These are phyloP conservation scores for Alectoris magna DNA, from an alignment of 2,797 vertebrate genomes.

Conservation along the genomic window DNA sequence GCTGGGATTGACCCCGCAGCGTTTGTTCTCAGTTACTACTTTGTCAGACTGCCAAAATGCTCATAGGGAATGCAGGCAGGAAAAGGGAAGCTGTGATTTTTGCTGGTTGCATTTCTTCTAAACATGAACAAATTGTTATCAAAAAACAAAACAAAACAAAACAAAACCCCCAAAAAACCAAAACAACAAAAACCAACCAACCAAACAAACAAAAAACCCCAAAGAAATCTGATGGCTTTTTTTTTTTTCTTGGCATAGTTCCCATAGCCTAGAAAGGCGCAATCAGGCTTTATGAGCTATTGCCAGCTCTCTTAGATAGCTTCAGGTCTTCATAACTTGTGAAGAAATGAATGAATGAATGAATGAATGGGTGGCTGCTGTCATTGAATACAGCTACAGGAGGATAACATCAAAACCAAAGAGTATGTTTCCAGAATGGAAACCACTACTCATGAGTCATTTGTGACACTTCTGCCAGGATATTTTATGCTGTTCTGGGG, in stretches of 20 bases:
- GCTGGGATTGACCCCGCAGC: background rate
- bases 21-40: conserved; percentile 41
- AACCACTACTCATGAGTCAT: background rate
- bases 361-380: conserved; percentile 19
- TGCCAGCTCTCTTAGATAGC: conserved; percentile 20
- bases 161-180: background rate
- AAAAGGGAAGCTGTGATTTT: conserved; percentile 26
- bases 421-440: background rate
- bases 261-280: conserved; percentile 8
- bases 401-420: background rate
- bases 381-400: background rate
- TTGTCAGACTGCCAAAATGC: conserved; percentile 50
- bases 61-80: conserved; percentile 19
- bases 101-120: background rate
- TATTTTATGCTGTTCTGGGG: background rate
- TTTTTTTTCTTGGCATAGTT: conserved; percentile 29
- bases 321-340: background rate
- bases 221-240: background rate
- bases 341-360: background rate
- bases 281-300: background rate
- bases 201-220: no score
- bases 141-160: background rate
- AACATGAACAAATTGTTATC: background rate
- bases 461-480: background rate
- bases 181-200: no score